Evolutionary conservation across 2,888 invertebrate species (phyloP), one percentile per base, ranked within the genome.

Genomic region (Melipona beecheii): DNA sequence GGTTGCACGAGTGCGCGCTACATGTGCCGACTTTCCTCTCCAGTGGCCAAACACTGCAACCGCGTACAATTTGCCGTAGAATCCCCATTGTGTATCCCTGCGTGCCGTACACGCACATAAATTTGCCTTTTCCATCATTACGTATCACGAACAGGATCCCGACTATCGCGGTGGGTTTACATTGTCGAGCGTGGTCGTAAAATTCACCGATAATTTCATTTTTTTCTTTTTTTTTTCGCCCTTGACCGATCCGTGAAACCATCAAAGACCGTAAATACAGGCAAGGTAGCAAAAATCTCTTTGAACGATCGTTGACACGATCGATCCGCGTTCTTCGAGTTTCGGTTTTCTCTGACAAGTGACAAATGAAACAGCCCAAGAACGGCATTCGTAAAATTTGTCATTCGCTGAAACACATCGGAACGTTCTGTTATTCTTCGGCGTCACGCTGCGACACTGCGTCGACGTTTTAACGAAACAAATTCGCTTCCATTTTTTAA

Each of bases 181-280:
- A 89, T 91, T 91, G 91, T 89, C 89, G 89, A 91, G 90, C 87
- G 66, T 62, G 69, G 87, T 90, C 90, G 89, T 92, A 91, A 92
- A 91, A 79, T 89, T 84, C 66, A 52, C 72, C 76, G 56, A 83
- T 86, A 86, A 90, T 90, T 89, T 86, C 62, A 70, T 56, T 76
- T 85, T 75, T 79, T 74, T 71, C 62, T 24, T 17, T 0, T 13
- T 49, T 9, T 21, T 50, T 49, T 13, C 17, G 24, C 15, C 50
- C 24, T 27, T 56, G 69, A 24, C 43, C 24, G 58, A 21, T 4
- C 68, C 62, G 56, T n/a, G n/a, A 31, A 71, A 66, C 66, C 56
- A 31, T 31, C n/a, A 11, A 64, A 71, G 60, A 64, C 64, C 3
- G 64, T 27, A 65, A 78, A 72, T 65, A 52, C 19, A 73, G 49